phyloP scores from a whole-genome alignment of 1,140 invertebrate species.

The Physella acuta region DNA sequence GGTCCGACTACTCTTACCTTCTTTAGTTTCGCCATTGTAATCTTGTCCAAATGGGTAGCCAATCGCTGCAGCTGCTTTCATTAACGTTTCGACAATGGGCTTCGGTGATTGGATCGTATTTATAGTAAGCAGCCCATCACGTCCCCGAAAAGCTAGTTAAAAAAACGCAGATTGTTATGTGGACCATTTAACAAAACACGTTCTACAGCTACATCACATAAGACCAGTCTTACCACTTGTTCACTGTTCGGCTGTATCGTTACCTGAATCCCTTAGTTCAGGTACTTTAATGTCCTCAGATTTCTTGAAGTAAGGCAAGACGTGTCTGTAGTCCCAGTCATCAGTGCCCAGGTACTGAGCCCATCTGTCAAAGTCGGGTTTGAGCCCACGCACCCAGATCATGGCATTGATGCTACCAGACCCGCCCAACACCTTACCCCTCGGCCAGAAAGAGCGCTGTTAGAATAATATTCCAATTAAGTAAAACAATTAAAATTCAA shows the following conservation, averaged over 20 bases:
- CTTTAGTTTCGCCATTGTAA: slow-evolving; percentile 34
- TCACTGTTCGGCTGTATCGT: too few relatives aligned
- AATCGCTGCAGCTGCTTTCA: slow-evolving; percentile 6
- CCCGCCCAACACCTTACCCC: slow-evolving; percentile 21
- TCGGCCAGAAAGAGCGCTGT: slow-evolving; percentile 19
- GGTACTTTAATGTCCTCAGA: slow-evolving; percentile 64
- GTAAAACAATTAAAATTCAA: too few relatives aligned
- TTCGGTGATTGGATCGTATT: too few relatives aligned
- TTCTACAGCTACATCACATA: too few relatives aligned
- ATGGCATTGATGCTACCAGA: slow-evolving; percentile 23
- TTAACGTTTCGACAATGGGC: slow-evolving; percentile 5
- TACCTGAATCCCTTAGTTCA: too few relatives aligned
- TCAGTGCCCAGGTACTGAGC: slow-evolving; percentile 79
- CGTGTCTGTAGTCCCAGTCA: slow-evolving; percentile 85
- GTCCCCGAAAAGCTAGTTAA: too few relatives aligned
- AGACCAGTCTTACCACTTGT: too few relatives aligned
- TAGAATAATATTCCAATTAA: too few relatives aligned
- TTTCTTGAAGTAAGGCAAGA: slow-evolving; percentile 88
- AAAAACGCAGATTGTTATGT: too few relatives aligned
- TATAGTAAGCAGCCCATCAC: too few relatives aligned
- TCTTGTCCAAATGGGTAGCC: slow-evolving; percentile 60
- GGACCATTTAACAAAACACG: too few relatives aligned
- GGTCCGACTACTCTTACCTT: slow-evolving; percentile 28
- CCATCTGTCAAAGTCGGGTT: slow-evolving; percentile 89
- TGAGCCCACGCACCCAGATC: slow-evolving; percentile 71